Evolutionary conservation across 37 sponge, comb jelly and placozoan genomes (phyloP).

Genomic region (Cladorhizidae sp.): DNA sequence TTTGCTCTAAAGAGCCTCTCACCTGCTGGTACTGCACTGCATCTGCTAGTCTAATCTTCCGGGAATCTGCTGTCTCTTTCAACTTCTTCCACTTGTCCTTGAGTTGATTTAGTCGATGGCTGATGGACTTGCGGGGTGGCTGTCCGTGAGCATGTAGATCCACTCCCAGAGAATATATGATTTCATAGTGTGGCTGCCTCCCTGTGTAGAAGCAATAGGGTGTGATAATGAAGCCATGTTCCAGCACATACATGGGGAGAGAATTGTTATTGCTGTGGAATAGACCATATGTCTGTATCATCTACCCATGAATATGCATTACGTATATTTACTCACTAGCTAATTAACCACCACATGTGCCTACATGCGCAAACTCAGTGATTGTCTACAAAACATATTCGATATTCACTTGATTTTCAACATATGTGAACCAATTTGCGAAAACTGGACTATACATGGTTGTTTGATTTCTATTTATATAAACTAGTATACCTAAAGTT

Average conservation of each 20-base stretch:
- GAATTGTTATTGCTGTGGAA: neutral
- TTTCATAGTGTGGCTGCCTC: constrained; percentile 67
- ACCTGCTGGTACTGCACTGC: constrained; percentile 88
- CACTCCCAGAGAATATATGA: constrained; percentile 69
- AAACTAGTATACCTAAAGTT: too few species aligned
- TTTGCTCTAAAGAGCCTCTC: too few species aligned
- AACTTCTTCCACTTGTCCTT: constrained; percentile 89
- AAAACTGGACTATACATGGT: too few species aligned
- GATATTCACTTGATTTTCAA: too few species aligned
- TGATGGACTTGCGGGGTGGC: constrained; percentile 71
- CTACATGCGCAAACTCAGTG: too few species aligned
- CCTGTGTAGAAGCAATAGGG: constrained; percentile 13
- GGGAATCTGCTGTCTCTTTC: constrained; percentile 66
- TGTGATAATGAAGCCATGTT: neutral
- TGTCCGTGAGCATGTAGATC: constrained; percentile 53
- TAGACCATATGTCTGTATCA: too few species aligned
- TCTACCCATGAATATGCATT: too few species aligned
- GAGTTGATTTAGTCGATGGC: constrained; percentile 56
- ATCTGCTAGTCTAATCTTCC: constrained; percentile 78
- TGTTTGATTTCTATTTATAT: too few species aligned
- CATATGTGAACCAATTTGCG: too few species aligned
- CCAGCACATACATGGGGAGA: neutral
- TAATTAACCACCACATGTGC: too few species aligned
- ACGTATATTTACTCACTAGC: too few species aligned
- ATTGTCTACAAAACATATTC: too few species aligned